Base-by-base conservation (phyloP, 92 coral and sea anemone species). In the Bergia sp. region DNA sequence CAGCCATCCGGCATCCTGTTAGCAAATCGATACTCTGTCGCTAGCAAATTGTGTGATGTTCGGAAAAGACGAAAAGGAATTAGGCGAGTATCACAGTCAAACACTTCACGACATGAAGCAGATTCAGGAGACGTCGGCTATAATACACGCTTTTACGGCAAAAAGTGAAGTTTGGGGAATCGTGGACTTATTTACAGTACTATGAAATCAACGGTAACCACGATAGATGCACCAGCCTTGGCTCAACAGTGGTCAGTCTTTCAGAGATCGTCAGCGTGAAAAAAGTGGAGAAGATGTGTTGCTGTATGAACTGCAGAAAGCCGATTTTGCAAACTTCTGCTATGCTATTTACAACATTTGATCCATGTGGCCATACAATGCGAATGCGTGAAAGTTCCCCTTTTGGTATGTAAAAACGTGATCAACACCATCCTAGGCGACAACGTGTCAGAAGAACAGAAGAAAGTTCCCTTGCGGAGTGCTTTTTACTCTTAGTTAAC, bases 321-420 rank as follows among this genome's bases (percentile, higher is more conserved):
- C 53, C 53, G 37, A 76, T 42, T 42, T 42, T 76, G 57, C 80
- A 76, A 76, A 42, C 57, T 42, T 76, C 80, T 18, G 80, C 80
- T 5, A 73, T 42, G 43, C 77, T 8, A 73, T 37, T 73, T 73
- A 10, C 77, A 76, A 76, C 6, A 76, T 76, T 55, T 76, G 55
- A 76, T 76, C 80, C 55, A 76, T 76, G 80, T 76, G 57, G 53
- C 80, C 80, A 76, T 43, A 76, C 80, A 41, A 40, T 40, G 80
- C 80, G 53, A 38, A 16, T 76, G 29, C 43, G 47, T 74, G 79
- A 41, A 76, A 76, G 53, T 42, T 76, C 40, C 80, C 80, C 80
- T 76, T 76, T 76, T 38, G 80, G 53, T 29, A 29, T 71, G n/a
- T 37, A 37, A 29, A 72, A 72, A 72, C 42, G 76, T 72, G 23